Evolutionary conservation across 2,113 vertebrate species (phyloP), one percentile per base, ranked within the genome.

Genomic region (Sebastes fasciatus): DNA sequence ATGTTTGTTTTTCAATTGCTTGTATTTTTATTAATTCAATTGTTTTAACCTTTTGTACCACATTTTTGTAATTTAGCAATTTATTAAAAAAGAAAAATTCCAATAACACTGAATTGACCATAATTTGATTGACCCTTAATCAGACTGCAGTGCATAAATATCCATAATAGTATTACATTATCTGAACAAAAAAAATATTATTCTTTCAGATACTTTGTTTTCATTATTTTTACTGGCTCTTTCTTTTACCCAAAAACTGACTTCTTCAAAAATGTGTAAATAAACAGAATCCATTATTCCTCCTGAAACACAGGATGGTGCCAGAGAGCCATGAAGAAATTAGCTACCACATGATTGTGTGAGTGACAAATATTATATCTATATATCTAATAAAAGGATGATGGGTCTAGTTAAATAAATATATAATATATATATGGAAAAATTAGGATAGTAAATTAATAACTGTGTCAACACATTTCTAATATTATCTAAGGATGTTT

Each of bases 271-370:
- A 42, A 69, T 64, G 69, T 77, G 17, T 46, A 52, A 46, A 77
- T 43, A 46, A 76, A 64, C 14, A 63, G 23, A 79, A 68, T 72
- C 49, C 75, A 79, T 88, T 83, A 82, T 75, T 86, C 66, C 65
- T 9, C 0, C 23, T 82, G 78, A 83, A 88, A 91, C 93, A 94
- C 93, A 94, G 87, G 92, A 86, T 92, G 94, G 94, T 82, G 93
- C 92, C 91, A 95, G 89, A 95, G 93, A 93, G 93, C 89, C 72
- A 71, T 17, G 17, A 40, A 65, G 69, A 74, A 86, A 82, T 73
- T 67, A 63, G 42, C 21, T 9, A 12, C 21, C 4, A 14, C 49
- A 87, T 64, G 49, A 62, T 8, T 43, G 51, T 72, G 51, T 65
- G 62, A n/a, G 19, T 73, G n/a, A 52, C 5, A 63, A 23, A 62